Percentiles rank a stretch among this genome's conserved stretches.
Evolutionary conservation across 2,888 invertebrate genomes (phyloP).

Genomic region (Onthophagus sagittarius): DNA sequence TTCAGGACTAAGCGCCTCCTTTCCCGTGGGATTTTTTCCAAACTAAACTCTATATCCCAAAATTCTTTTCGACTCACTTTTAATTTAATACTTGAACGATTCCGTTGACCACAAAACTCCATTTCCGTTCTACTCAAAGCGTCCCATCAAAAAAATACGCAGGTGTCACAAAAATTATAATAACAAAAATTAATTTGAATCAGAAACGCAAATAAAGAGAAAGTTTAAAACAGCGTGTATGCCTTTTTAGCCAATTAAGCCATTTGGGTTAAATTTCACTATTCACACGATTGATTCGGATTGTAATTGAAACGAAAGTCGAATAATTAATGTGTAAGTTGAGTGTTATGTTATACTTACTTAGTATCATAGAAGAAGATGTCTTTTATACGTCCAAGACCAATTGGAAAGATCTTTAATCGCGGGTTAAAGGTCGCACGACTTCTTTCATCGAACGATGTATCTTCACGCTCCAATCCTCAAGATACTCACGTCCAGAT

Average conservation of each 20-base stretch:
- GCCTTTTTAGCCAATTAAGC: no score
- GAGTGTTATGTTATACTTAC: no score
- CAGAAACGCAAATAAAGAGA: no score
- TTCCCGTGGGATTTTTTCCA: conserved; percentile 2
- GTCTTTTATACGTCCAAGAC: background rate
- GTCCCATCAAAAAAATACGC: no score
- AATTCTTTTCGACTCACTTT: background rate
- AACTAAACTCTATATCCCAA: background rate
- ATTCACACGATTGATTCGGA: no score
- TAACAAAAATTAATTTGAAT: no score
- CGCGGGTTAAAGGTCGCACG: background rate
- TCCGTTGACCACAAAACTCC: background rate
- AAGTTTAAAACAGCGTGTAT: no score
- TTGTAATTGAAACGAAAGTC: no score
- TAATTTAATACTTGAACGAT: background rate
- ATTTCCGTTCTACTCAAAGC: background rate
- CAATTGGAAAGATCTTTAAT: background rate
- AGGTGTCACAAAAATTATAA: no score
- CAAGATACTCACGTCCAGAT: background rate
- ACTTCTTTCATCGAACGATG: background rate
- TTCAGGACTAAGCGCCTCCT: background rate
- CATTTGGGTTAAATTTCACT: no score
- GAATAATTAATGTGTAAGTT: no score
- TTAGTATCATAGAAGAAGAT: background rate
- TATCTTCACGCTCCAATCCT: background rate